Base-by-base conservation (phyloP, 35 echinoderm and acorn worm species). In the Stichopus chloronotus region DNA sequence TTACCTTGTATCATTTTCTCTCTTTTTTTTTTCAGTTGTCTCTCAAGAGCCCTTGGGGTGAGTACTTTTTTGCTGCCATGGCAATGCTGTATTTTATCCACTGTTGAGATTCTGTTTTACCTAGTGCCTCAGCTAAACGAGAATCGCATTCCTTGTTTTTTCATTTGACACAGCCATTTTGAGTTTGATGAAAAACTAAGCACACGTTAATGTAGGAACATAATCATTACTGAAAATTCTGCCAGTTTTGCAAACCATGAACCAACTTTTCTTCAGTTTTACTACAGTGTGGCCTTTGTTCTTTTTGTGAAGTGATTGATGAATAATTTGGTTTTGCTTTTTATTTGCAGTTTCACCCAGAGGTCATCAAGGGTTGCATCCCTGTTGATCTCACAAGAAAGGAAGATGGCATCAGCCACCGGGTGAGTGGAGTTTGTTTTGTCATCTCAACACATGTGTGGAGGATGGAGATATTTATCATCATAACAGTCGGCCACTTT, bases 11-110 rank as follows among this genome's bases (percentile, higher is more conserved):
- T 52, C 78, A 24, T 95, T 87, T 81, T 9, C 79, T 12, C 79
- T 12, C 72, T 52, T 93, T 63, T 96, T 59, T 56, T 95, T 53
- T 55, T 56, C 87, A 97, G 94, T 57, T 97, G 96, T 93, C 90
- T 97, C 9, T 93, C 96, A 68, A 98, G 96, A 65, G 96, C 96
- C 57, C 92, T 98, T 78, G 96, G 96, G 94, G 96, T 98, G 92
- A 98, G 96, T 95, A 43, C 30, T 43, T 43, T 3, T 25, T 43
- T 4, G 72, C 3, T 30, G 19, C 8, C 22, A 53, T 54, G 87
- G 12, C 13, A 56, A 84, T 84, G 53, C 87, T 10, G 11, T 10
- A 65, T 65, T 14, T 65, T 65, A 9, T 65, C 61, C 9, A 11
- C 9, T 65, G 19, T 43, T 65, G 61, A 14, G 61, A 65, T 65